Evolutionary conservation across 1,140 invertebrate genomes (phyloP).

Genomic region (Piezodorus guildinii): DNA sequence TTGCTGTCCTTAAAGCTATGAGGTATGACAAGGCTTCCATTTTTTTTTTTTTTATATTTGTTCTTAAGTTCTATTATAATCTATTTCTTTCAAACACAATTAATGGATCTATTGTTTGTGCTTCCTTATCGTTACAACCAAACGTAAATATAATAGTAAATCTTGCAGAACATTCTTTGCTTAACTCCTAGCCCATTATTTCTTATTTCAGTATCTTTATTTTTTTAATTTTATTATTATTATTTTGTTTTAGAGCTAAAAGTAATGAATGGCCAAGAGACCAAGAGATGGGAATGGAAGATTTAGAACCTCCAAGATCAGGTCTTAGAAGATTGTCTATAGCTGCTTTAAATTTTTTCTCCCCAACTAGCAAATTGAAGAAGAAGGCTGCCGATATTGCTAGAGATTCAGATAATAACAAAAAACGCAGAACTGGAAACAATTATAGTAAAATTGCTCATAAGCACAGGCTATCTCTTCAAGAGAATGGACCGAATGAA

Average conservation of each 20-base stretch:
- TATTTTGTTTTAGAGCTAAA: neutral
- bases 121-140: too few species aligned
- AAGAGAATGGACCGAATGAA: neutral
- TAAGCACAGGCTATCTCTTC: conserved; percentile 14
- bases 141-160: too few species aligned
- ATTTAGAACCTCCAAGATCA: conserved; percentile 7
- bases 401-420: conserved; percentile 10
- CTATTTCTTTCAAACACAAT: too few species aligned
- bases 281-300: neutral
- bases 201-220: too few species aligned
- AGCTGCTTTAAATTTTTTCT: conserved; percentile 29
- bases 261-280: conserved; percentile 1
- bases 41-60: too few species aligned
- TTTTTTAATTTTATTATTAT: too few species aligned
- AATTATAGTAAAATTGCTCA: conserved; percentile 1
- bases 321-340: conserved; percentile 28
- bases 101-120: too few species aligned
- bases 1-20: conserved; percentile 38
- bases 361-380: conserved; percentile 9
- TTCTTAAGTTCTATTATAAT: too few species aligned
- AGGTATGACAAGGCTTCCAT: conserved; percentile 12
- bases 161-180: too few species aligned
- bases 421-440: conserved; percentile 16
- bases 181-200: too few species aligned
- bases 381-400: conserved; percentile 5